phyloP scores from a whole-genome alignment of 2,888 invertebrate species.

The Caenorhabditis imperialis region DNA sequence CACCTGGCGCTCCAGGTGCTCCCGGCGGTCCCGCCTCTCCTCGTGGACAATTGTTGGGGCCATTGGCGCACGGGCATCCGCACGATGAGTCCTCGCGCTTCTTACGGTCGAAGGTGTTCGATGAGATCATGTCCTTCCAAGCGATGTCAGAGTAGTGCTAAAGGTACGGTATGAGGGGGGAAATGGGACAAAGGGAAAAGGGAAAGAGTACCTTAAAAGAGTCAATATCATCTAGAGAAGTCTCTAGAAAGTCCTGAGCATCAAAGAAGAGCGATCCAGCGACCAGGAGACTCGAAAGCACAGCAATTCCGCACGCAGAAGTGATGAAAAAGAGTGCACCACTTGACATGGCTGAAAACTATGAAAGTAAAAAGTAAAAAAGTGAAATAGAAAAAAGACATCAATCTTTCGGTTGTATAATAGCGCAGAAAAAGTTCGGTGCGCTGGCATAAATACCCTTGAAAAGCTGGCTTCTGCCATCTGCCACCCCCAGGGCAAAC shows the following conservation, averaged over 20 bases:
- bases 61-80: constrained; percentile 37
- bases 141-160: constrained; percentile 41
- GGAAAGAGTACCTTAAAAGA: constrained; percentile 27
- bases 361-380: too few relatives aligned
- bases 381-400: neutral
- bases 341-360: constrained; percentile 17
- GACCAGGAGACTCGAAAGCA: constrained; percentile 34
- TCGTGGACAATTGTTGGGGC: constrained; percentile 43
- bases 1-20: constrained; percentile 43
- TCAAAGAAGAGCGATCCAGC: constrained; percentile 39
- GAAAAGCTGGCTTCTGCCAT: constrained; percentile 29
- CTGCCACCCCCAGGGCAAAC: constrained; percentile 9
- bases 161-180: neutral
- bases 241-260: constrained; percentile 36
- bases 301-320: constrained; percentile 28
- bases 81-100: constrained; percentile 35
- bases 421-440: constrained; percentile 21
- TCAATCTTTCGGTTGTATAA: constrained; percentile 16
- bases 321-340: constrained; percentile 36
- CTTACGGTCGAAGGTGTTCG: constrained; percentile 44
- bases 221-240: constrained; percentile 37
- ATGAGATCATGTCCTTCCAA: constrained; percentile 44
- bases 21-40: constrained; percentile 47
- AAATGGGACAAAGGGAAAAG: neutral
- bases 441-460: constrained; percentile 44